A percentile compares a stretch with the other conserved stretches of the same genome.
Conservation (phyloP, 2,113 vertebrate species). For the Larimichthys crocea region DNA sequence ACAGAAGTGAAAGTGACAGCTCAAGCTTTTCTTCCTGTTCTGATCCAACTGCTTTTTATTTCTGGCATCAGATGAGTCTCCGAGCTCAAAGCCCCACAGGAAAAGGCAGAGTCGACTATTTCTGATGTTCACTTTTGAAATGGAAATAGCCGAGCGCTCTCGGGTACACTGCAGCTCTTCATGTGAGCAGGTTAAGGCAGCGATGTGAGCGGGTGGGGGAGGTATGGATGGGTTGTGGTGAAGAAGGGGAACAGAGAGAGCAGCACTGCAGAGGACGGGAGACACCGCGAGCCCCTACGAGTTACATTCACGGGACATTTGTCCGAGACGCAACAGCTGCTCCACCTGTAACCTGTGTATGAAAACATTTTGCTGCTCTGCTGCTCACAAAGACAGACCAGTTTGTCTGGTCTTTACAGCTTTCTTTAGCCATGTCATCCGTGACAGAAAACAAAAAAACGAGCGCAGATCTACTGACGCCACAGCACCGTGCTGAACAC, state of each 20-base stretch:
- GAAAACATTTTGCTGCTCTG: background rate
- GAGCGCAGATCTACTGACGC: background rate
- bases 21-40: slow-evolving; percentile 14
- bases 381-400: background rate
- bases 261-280: background rate
- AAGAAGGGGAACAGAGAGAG: slow-evolving; percentile 19
- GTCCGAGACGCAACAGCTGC: background rate
- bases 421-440: background rate
- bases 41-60: slow-evolving; percentile 44
- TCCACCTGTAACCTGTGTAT: background rate
- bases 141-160: slow-evolving; percentile 49
- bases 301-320: background rate
- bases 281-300: background rate
- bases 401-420: background rate
- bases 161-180: slow-evolving; percentile 2
- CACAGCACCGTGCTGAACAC: background rate
- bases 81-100: slow-evolving; percentile 18
- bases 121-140: slow-evolving; percentile 63
- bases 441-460: background rate
- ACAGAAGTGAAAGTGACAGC: slow-evolving; percentile 56
- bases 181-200: background rate
- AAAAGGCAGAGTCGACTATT: slow-evolving; percentile 16
- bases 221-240: background rate
- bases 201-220: background rate
- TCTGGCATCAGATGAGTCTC: slow-evolving; percentile 40